Conservation (phyloP, 1,140 invertebrate species). For the Calliopsis andreniformis region DNA sequence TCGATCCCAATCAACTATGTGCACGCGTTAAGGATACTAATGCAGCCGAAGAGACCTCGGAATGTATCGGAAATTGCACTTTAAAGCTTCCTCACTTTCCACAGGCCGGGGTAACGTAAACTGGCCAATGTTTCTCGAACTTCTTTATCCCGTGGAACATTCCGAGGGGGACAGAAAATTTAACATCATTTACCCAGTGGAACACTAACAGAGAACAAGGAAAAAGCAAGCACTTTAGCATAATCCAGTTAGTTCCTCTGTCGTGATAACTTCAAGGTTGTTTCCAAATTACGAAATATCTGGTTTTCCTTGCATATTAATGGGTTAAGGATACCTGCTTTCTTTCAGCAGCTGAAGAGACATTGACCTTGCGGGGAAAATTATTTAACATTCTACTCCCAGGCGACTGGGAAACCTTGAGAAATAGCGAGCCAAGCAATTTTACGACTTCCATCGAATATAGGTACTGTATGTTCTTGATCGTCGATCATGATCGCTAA, state of each 20-base stretch:
- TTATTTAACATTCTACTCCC: neutral
- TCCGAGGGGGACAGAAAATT: conserved; percentile 12
- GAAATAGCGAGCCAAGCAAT: conserved; percentile 42
- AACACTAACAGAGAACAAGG: neutral
- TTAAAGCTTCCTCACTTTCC: neutral
- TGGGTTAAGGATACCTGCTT: no score
- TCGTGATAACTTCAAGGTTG: no score
- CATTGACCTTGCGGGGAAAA: no score
- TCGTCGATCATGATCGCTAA: conserved; percentile 10
- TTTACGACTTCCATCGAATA: conserved; percentile 32
- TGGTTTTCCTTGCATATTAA: no score
- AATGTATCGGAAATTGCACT: conserved; percentile 52
- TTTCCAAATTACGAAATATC: no score
- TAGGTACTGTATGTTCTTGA: neutral
- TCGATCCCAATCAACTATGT: conserved; percentile 45
- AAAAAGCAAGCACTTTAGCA: neutral
- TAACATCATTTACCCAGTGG: neutral
- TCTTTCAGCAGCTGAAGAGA: no score
- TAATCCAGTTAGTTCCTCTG: neutral
- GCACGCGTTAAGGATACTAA: conserved; percentile 40
- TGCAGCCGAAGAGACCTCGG: conserved; percentile 31
- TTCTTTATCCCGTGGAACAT: conserved; percentile 18
- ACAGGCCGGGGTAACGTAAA: conserved; percentile 1
- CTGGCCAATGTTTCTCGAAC: conserved; percentile 15
- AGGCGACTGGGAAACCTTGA: conserved; percentile 30